Evolutionary conservation across 2,888 invertebrate genomes (phyloP).

Genomic region (Chrysina gloriosa): DNA sequence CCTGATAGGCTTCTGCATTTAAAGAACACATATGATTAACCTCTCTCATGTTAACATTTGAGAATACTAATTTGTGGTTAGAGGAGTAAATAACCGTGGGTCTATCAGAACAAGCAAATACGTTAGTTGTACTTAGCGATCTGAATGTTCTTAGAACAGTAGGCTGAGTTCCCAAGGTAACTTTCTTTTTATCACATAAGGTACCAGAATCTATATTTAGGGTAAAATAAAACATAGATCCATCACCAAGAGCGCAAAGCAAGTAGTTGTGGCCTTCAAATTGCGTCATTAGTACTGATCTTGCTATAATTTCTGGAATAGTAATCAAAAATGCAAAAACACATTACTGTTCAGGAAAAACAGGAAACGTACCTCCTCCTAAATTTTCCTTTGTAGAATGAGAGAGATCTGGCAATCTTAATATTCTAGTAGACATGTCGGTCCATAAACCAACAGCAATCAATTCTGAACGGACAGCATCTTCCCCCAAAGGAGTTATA

Average conservation of each 20-base stretch:
- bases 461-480: slow-evolving; percentile 74
- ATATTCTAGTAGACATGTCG: slow-evolving; percentile 91
- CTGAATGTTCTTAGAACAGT: slow-evolving; percentile 92
- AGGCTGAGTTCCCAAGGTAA: slow-evolving; percentile 97
- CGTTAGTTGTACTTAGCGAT: slow-evolving; percentile 91
- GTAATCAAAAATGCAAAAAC: too few species aligned
- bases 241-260: slow-evolving; percentile 95
- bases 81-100: slow-evolving; percentile 99
- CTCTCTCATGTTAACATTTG: slow-evolving; percentile 95
- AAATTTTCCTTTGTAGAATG: slow-evolving; percentile 88
- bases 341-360: slow-evolving; percentile 26
- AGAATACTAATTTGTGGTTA: slow-evolving; percentile 98
- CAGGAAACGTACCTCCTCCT: slow-evolving; percentile 75
- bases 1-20: slow-evolving; percentile 94
- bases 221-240: slow-evolving; percentile 96
- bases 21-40: slow-evolving; percentile 98
- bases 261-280: slow-evolving; percentile 93
- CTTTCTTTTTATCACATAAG: slow-evolving; percentile 91
- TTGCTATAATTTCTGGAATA: slow-evolving; percentile 89
- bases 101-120: slow-evolving; percentile 98
- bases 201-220: slow-evolving; percentile 80
- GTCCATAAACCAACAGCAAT: slow-evolving; percentile 97
- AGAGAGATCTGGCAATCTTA: slow-evolving; percentile 83
- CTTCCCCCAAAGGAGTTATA: slow-evolving; percentile 81
- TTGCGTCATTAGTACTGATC: slow-evolving; percentile 93